These are phyloP conservation scores for Bursaphelenchus okinawaensis DNA, from an alignment of 2,888 invertebrate species.

Conservation along the genomic window DNA sequence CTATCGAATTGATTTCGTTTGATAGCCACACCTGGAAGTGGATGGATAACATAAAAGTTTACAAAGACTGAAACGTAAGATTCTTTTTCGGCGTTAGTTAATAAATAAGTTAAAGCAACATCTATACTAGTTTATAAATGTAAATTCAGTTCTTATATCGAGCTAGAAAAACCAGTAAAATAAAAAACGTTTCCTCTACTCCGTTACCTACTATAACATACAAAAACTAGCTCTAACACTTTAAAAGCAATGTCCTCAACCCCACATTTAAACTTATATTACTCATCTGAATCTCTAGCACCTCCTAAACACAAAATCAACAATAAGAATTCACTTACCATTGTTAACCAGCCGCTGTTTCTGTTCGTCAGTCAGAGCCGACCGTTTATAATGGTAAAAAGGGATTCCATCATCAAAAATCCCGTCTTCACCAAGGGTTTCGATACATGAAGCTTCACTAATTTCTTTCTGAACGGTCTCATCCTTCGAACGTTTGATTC, in stretches of 20 bases:
- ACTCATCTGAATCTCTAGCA: too few species aligned
- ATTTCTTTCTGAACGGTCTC: background rate
- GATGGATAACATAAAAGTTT: too few species aligned
- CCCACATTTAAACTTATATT: constrained; percentile 2
- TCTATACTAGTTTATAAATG: too few species aligned
- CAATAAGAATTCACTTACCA: background rate
- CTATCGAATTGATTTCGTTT: background rate
- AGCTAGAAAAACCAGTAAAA: too few species aligned
- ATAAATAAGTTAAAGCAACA: too few species aligned
- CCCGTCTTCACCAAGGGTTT: background rate
- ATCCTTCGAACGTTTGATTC: background rate
- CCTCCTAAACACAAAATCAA: background rate
- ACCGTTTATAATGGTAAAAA: constrained; percentile 3
- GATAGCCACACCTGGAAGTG: background rate
- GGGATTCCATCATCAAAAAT: constrained; percentile 10
- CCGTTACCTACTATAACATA: too few species aligned
- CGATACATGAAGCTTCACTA: background rate
- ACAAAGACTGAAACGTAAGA: too few species aligned
- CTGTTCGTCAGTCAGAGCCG: background rate
- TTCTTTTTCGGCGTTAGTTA: too few species aligned
- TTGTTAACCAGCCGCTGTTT: background rate
- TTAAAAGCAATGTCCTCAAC: constrained; percentile 2
- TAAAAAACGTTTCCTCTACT: background rate
- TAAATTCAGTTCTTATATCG: too few species aligned
- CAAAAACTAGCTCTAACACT: too few species aligned